Percentiles rank a stretch among this genome's conserved stretches.
Conservation (phyloP, 2,797 vertebrate species). For the Hoplostethus mediterraneus region DNA sequence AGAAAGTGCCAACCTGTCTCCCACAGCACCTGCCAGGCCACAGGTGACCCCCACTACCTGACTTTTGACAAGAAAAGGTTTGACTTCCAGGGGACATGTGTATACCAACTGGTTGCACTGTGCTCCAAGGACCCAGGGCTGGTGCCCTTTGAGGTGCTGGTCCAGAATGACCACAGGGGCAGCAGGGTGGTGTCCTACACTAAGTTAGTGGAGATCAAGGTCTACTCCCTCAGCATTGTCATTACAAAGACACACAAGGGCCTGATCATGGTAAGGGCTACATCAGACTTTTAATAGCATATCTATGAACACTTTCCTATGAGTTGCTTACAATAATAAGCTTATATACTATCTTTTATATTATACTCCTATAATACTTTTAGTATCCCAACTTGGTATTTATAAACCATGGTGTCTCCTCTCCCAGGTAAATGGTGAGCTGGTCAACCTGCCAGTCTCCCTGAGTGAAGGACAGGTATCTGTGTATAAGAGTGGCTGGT, state of each 20-base stretch:
- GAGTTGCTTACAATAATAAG: neutral
- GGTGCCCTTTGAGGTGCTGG: slow-evolving; percentile 76
- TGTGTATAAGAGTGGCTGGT: slow-evolving; percentile 65
- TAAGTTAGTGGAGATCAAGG: slow-evolving; percentile 75
- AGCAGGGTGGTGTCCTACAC: slow-evolving; percentile 75
- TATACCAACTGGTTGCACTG: slow-evolving; percentile 79
- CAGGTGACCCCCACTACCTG: slow-evolving; percentile 78
- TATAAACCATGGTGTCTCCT: slow-evolving; percentile 5
- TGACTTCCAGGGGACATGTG: slow-evolving; percentile 79
- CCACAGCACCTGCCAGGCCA: slow-evolving; percentile 73
- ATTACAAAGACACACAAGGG: slow-evolving; percentile 73
- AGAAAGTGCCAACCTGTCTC: slow-evolving; percentile 72
- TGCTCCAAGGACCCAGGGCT: slow-evolving; percentile 66
- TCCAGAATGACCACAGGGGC: slow-evolving; percentile 80
- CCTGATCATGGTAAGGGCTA: slow-evolving; percentile 73
- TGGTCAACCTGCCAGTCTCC: slow-evolving; percentile 82
- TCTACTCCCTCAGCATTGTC: slow-evolving; percentile 70
- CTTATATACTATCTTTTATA: too few species aligned
- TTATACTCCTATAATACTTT: neutral
- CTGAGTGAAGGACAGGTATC: slow-evolving; percentile 62
- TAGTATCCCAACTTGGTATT: neutral
- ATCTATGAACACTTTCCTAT: too few species aligned
- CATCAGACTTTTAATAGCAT: neutral
- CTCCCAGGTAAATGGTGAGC: slow-evolving; percentile 82
- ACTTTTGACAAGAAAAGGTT: slow-evolving; percentile 78